Percentiles rank a stretch among this genome's conserved stretches.
Conservation (phyloP, 2,797 vertebrate species). For the Myotis planiceps region DNA sequence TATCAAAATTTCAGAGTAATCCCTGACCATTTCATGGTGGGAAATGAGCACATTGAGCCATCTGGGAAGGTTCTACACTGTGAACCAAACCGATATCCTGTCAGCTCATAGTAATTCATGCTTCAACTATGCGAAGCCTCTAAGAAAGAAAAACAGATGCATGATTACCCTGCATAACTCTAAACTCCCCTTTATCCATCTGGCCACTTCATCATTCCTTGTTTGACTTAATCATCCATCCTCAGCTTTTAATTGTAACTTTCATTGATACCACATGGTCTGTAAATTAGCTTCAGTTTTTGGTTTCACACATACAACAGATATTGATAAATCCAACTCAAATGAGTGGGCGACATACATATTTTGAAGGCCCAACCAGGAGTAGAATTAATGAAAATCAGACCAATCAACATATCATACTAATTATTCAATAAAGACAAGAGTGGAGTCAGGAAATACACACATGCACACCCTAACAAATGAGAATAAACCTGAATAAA, state of each 20-base stretch:
- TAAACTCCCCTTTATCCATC: not conserved
- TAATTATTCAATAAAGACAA: not conserved
- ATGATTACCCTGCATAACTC: not conserved
- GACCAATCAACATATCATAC: not conserved
- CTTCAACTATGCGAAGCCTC: not conserved
- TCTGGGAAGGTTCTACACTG: not conserved
- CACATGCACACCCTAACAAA: not conserved
- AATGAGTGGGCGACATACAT: not conserved
- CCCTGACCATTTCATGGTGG: not conserved
- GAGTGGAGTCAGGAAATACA: not conserved
- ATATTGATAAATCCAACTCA: not conserved
- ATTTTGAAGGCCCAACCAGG: not conserved
- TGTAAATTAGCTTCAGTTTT: constrained; percentile 21
- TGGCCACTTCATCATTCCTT: constrained; percentile 1
- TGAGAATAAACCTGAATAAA: not conserved
- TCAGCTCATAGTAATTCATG: not conserved
- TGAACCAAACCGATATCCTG: not conserved
- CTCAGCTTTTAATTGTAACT: not conserved
- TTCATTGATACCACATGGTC: not conserved
- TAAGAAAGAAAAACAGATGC: constrained; percentile 27
- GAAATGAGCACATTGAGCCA: not conserved
- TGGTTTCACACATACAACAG: not conserved
- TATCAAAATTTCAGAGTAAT: not conserved
- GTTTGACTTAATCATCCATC: not conserved
- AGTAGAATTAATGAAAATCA: not conserved